Conservation (phyloP, 2,888 invertebrate genomes). For the Drosophila emarginata region DNA sequence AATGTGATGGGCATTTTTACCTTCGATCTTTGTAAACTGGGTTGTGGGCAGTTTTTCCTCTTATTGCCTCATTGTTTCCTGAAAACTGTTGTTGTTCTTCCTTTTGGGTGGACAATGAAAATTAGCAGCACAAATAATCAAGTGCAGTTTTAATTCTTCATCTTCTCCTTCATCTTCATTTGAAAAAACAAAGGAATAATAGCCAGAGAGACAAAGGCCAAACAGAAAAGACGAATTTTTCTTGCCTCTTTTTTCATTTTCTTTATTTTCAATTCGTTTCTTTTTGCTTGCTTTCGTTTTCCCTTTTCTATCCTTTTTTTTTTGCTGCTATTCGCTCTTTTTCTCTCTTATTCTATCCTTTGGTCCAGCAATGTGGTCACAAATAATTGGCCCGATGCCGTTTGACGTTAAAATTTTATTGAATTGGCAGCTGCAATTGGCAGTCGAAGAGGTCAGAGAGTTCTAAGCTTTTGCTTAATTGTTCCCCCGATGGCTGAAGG, state of each 20-base stretch:
- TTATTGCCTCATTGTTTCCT: not conserved
- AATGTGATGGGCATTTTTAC: not conserved
- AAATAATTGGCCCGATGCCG: conserved; percentile 66
- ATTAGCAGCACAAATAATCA: conserved; percentile 70
- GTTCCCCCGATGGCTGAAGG: conserved; percentile 49
- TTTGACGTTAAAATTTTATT: conserved; percentile 71
- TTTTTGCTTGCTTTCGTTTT: conserved; percentile 6
- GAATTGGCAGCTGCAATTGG: conserved; percentile 68
- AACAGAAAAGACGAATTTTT: conserved; percentile 25
- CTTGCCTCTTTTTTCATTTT: not conserved
- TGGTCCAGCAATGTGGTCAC: conserved; percentile 59
- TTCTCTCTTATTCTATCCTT: conserved; percentile 16
- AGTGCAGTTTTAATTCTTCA: conserved; percentile 67
- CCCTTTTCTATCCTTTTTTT: not conserved
- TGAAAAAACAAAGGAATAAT: conserved; percentile 51
- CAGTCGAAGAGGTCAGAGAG: conserved; percentile 46
- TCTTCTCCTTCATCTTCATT: conserved; percentile 21
- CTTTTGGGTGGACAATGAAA: conserved; percentile 52
- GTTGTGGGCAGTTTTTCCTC: not conserved
- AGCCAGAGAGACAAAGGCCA: conserved; percentile 46
- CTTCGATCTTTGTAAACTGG: not conserved
- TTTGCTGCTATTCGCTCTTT: not conserved
- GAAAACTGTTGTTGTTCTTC: conserved; percentile 16
- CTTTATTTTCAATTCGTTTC: conserved; percentile 20
- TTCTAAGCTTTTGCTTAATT: conserved; percentile 61